Evolutionary conservation across 2,113 vertebrate genomes (phyloP).

Genomic region (Hyla sarda): DNA sequence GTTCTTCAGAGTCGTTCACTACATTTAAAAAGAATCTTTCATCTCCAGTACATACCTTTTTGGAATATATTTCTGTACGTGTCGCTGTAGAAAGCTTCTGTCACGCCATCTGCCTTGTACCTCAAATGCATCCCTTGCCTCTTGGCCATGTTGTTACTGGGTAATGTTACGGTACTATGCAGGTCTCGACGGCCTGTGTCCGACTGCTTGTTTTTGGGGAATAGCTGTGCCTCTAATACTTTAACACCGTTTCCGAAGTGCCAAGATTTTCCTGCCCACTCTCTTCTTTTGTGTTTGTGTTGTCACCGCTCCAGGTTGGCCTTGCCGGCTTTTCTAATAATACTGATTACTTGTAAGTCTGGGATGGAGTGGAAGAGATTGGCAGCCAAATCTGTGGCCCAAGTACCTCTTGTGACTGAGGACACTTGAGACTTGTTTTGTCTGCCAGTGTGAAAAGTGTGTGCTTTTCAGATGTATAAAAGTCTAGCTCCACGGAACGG

Average conservation of each 20-base stretch:
- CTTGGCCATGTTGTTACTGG: slow-evolving; percentile 6
- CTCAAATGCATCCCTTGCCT: slow-evolving; percentile 5
- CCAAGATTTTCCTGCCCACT: not conserved
- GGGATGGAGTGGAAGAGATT: slow-evolving; percentile 17
- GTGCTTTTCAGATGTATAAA: not conserved
- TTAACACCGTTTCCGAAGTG: not conserved
- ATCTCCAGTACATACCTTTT: slow-evolving; percentile 26
- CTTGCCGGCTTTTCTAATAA: slow-evolving; percentile 5
- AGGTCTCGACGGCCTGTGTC: not conserved
- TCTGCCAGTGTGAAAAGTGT: slow-evolving; percentile 42
- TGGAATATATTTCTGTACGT: slow-evolving; percentile 20
- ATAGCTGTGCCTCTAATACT: not conserved
- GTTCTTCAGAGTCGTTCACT: slow-evolving; percentile 20
- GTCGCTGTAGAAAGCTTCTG: slow-evolving; percentile 24
- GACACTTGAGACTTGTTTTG: slow-evolving; percentile 38
- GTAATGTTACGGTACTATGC: not conserved
- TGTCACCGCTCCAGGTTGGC: slow-evolving; percentile 9
- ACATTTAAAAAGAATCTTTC: slow-evolving; percentile 21
- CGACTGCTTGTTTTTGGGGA: not conserved
- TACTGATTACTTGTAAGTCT: slow-evolving; percentile 36
- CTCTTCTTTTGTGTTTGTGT: slow-evolving; percentile 24
- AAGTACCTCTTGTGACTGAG: slow-evolving; percentile 37
- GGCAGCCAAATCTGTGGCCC: slow-evolving; percentile 15
- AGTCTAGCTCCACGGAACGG: not conserved
- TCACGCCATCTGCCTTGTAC: slow-evolving; percentile 34